A percentile compares a stretch with the other conserved stretches of the same genome.
These are phyloP conservation scores for Arvicanthis niloticus DNA, from an alignment of 2,113 vertebrate species.

Conservation along the genomic window DNA sequence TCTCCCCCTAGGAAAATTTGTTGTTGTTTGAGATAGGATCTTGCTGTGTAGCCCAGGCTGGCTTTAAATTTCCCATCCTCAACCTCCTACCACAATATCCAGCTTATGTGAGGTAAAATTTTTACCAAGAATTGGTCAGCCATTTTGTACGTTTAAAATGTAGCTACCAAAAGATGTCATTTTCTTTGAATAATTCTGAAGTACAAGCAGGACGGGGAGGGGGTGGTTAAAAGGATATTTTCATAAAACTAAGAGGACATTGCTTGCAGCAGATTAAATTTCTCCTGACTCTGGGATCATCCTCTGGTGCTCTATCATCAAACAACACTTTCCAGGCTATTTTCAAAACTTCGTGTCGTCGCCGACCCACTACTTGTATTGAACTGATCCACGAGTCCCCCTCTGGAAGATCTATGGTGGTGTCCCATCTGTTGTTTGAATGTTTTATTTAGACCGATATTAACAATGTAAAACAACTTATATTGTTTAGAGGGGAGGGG, in stretches of 20 bases:
- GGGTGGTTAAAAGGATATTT: background rate
- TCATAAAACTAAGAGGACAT: background rate
- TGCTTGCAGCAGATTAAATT: background rate
- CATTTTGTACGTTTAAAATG: conserved; percentile 7
- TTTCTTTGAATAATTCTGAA: conserved; percentile 40
- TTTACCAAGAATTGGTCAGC: background rate
- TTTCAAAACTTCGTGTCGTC: background rate
- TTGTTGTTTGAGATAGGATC: background rate
- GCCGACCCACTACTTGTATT: no score
- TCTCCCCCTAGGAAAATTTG: background rate
- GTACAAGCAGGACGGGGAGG: background rate
- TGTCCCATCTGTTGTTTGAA: background rate
- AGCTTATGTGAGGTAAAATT: background rate
- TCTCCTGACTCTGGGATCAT: background rate
- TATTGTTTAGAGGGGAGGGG: background rate
- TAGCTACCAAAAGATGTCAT: background rate
- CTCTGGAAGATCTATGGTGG: background rate
- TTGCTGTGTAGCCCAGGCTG: background rate
- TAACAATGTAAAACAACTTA: background rate
- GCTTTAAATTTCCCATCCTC: background rate
- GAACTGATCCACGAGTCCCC: background rate
- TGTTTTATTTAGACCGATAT: background rate
- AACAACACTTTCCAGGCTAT: background rate
- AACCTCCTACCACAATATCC: background rate
- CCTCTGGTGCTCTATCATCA: background rate